A percentile compares a stretch with the other conserved stretches of the same genome.
Conservation (phyloP, 2,113 vertebrate species). For the Petrocephalus microphthalmus region DNA sequence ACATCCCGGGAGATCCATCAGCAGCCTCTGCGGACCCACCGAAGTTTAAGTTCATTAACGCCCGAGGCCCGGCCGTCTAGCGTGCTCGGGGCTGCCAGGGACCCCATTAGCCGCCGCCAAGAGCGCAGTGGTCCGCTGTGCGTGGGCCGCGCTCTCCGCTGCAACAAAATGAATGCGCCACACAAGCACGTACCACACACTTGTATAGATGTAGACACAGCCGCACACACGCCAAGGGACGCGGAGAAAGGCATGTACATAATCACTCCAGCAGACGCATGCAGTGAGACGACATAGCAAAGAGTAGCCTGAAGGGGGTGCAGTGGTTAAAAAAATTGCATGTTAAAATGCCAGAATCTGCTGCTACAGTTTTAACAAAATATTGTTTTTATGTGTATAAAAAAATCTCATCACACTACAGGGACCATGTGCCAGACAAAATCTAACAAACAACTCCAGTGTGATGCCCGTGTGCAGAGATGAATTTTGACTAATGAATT, state of each 20-base stretch:
- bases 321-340: neutral
- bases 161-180: neutral
- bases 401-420: neutral
- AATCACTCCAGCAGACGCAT: neutral
- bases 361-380: too few species aligned
- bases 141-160: neutral
- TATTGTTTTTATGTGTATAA: too few species aligned
- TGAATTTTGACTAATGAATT: neutral
- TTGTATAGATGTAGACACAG: neutral
- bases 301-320: neutral
- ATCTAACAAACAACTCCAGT: neutral
- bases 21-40: neutral
- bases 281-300: neutral
- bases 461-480: neutral
- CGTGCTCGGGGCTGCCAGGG: neutral
- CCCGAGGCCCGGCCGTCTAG: neutral
- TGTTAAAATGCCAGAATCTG: neutral
- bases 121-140: neutral
- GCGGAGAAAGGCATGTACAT: neutral
- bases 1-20: neutral
- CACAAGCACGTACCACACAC: neutral
- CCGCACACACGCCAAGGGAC: neutral
- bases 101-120: conserved; percentile 6
- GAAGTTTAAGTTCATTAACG: neutral
- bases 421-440: neutral